Base-by-base conservation (phyloP, 2,797 vertebrate species). In the Sebastes alutus region DNA sequence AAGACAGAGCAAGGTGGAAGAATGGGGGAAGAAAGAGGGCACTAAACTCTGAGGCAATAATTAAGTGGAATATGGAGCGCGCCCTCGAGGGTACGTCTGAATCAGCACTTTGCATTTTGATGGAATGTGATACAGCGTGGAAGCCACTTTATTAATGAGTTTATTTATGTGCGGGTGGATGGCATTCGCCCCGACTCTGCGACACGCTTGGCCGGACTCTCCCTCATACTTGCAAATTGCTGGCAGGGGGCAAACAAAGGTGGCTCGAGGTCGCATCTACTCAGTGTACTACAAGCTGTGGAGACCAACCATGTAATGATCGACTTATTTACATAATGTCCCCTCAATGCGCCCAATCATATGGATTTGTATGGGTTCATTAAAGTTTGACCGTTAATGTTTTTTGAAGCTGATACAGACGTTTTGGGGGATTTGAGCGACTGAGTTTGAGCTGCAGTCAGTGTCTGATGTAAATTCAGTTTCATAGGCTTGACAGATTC, bases 21-120 rank as follows among this genome's bases (percentile, higher is more conserved):
- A 65, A 35, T 14, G 13, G 49, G 76, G 63, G 20, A 66, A 23
- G 25, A 61, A 30, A 71, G 35, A 49, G 81, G 85, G 64, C 63
- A 69, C 63, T 75, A 72, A 85, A 84, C 77, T 87, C 80, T 5
- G 49, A 75, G 79, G 75, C 77, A 84, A 82, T 92, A 89, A 92
- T 91, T 85, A 89, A 88, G 80, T 81, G 42, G 88, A 88, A 90
- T 87, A 85, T 88, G 85, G 75, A 88, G 83, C 30, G 61, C 4
- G 76, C 73, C 86, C 91, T 83, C 60, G 8, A 82, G 89, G 88
- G 68, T 86, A 75, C 56, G 56, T 81, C 74, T 29, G 29, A 87
- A 84, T 90, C 85, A 92, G 91, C 87, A 86, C 84, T 92, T 92
- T 89, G 86, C 80, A 89, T 93, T 93, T 86, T 84, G 85, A 94